Evolutionary conservation across 1,140 invertebrate genomes (phyloP), one percentile per base, ranked within the genome.

Genomic region (Pachypeltis micranthus): DNA sequence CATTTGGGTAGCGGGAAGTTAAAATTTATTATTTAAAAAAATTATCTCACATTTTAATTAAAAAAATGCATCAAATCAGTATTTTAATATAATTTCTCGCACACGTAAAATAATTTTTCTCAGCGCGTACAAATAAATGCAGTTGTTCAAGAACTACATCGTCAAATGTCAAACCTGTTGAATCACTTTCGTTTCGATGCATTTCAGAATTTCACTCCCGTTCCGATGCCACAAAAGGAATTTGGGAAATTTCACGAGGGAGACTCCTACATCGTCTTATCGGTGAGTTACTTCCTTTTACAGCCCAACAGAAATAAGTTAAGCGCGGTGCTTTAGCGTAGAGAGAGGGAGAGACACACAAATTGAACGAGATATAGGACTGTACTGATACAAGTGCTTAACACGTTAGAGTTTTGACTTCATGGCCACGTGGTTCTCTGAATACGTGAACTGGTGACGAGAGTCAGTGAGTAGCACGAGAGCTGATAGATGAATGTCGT

Each of bases 181-280:
- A 10, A 39, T 10, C 31, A 10, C 16, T 10, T 7, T 39, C 16
- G 31, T 39, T 10, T 16, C 16, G 7, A 10, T 10, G 7, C 2
- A 16, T 73, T 74, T 70, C 74, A 92, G 90, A 84, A 90, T 71
- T 93, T 92, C 70, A 81, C 87, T 70, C 86, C 90, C 2, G 85
- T 87, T n/a, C 74, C 80, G 1, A 87, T 90, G 66, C 81, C 86
- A 0, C 79, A 81, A 67, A 81, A 79, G 57, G 85, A 92, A 66
- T 86, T 86, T 74, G 92, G 92, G n/a, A 89, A 90, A 73, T 94
- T 95, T 74, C 88, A 85, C 72, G 83, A 81, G 62, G 92, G 92
- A 16, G 92, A 95, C 74, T 93, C 90, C 1, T 95, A 93, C 74
- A 91, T 95, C 61, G 75, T 94, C 47, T 74, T 95, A 1, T 84